A percentile compares a stretch with the other conserved stretches of the same genome.
Conservation (phyloP, 2,797 vertebrate species). For the Anableps anableps region DNA sequence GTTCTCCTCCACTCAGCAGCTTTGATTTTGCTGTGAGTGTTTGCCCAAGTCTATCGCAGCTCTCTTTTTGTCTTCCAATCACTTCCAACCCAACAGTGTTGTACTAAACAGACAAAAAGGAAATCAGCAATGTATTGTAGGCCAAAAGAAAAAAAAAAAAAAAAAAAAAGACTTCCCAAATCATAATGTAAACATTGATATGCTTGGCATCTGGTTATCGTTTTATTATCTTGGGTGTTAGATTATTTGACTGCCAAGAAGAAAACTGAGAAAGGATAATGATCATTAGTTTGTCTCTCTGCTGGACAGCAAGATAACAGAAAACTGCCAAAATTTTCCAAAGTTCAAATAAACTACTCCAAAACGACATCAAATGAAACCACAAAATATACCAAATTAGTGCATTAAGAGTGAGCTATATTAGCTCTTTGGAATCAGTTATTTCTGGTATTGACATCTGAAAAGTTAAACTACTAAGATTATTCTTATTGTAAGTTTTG, state of each 20-base stretch:
- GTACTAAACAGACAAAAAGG: slow-evolving; percentile 53
- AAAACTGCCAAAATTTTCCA: neutral
- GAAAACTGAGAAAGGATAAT: slow-evolving; percentile 1
- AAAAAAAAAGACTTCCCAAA: slow-evolving; percentile 33
- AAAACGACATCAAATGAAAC: neutral
- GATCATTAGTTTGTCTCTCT: slow-evolving; percentile 19
- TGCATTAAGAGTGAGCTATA: neutral
- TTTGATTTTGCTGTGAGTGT: slow-evolving; percentile 75
- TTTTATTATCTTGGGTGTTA: slow-evolving; percentile 16
- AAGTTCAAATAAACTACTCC: neutral
- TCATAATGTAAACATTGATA: slow-evolving; percentile 33
- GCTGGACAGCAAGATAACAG: neutral
- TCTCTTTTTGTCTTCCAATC: slow-evolving; percentile 45
- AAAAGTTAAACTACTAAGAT: neutral
- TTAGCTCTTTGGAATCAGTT: neutral
- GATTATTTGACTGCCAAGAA: slow-evolving; percentile 8
- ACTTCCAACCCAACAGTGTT: slow-evolving; percentile 51
- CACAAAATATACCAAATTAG: neutral
- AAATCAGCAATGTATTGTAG: slow-evolving; percentile 51
- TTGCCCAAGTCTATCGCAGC: slow-evolving; percentile 60
- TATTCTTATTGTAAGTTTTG: slow-evolving; percentile 6
- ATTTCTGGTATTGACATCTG: slow-evolving; percentile 26
- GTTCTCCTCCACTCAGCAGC: slow-evolving; percentile 69
- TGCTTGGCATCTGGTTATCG: slow-evolving; percentile 10
- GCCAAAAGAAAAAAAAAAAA: too few species aligned